Percentiles rank a stretch among this genome's conserved stretches.
Conservation (phyloP, 35 echinoderm and acorn worm species). For the Eucidaris tribuloides region DNA sequence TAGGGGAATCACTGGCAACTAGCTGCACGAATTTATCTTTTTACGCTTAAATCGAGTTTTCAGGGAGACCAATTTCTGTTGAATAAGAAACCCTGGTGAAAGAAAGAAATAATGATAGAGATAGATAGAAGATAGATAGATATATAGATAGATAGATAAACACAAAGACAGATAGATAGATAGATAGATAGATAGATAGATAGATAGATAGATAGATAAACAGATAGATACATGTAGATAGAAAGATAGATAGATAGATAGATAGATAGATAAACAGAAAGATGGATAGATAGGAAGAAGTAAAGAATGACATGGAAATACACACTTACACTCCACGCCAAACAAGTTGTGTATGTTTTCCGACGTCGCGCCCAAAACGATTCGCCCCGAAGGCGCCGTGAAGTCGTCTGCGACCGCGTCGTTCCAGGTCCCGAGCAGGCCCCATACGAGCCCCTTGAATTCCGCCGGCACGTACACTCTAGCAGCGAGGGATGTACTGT, state of each 20-base stretch:
- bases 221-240: too few relatives aligned
- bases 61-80: background rate
- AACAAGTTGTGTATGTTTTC: constrained; percentile 9
- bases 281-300: too few relatives aligned
- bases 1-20: background rate
- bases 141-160: too few relatives aligned
- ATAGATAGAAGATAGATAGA: too few relatives aligned
- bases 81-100: background rate
- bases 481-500: constrained; percentile 36
- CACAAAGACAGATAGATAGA: too few relatives aligned
- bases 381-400: constrained; percentile 4
- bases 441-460: constrained; percentile 20
- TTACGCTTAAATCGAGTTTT: background rate
- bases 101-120: background rate
- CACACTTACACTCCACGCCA: constrained; percentile 36
- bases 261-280: too few relatives aligned
- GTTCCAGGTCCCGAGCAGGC: constrained; percentile 92
- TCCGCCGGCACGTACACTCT: constrained; percentile 36
- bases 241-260: too few relatives aligned
- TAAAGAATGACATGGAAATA: background rate
- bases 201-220: too few relatives aligned
- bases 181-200: too few relatives aligned
- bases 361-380: background rate
- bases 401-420: constrained; percentile 61
- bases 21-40: background rate